Base-by-base conservation (phyloP, 2,797 vertebrate genomes). In the Lateolabrax maculatus region DNA sequence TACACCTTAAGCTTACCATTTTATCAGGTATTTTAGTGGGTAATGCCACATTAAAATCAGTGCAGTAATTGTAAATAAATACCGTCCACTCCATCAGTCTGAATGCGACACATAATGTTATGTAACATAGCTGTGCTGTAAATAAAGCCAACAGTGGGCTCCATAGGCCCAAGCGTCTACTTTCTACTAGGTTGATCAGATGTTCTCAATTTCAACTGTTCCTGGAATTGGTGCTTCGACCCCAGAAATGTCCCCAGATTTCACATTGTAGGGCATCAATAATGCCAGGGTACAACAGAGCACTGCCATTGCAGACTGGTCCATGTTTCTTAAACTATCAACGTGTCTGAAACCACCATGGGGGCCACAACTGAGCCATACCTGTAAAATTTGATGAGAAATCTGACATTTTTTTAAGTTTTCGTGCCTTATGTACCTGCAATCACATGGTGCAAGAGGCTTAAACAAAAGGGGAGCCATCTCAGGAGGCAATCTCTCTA, bases 401-500 rank as follows among this genome's bases (percentile, higher is more conserved):
- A 55, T 60, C 37, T 51, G 4, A 80, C 23, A 16, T n/a, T 36
- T 31, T 65, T 21, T 37, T 53, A 3, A 70, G 23, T 78, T 63
- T 80, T 69, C 37, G 25, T 27, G 56, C 46, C 11, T 57, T 19
- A 18, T 69, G 19, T 66, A 63, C 48, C 48, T 74, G 55, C 5
- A 21, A 43, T 74, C 64, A 75, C 75, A 67, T 41, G 55, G 34
- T 31, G 19, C 31, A 61, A 73, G 31, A 71, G 68, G 25, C 68
- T 23, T 49, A 41, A 73, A 60, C 36, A 67, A 75, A 63, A 44
- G 58, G 49, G 6, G 46, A 77, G 65, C 43, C 36, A 68, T 66
- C 60, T 77, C 56, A 53, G 70, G 56, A 72, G 66, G n/a, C 46
- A 72, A 64, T 78, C 78, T 75, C 69, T 82, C 52, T 12, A 29